Percentiles rank a stretch among this genome's conserved stretches.
These are phyloP conservation scores for Acrossocheilus wenchowensis DNA, from an alignment of 2,797 vertebrate genomes.

Conservation along the genomic window DNA sequence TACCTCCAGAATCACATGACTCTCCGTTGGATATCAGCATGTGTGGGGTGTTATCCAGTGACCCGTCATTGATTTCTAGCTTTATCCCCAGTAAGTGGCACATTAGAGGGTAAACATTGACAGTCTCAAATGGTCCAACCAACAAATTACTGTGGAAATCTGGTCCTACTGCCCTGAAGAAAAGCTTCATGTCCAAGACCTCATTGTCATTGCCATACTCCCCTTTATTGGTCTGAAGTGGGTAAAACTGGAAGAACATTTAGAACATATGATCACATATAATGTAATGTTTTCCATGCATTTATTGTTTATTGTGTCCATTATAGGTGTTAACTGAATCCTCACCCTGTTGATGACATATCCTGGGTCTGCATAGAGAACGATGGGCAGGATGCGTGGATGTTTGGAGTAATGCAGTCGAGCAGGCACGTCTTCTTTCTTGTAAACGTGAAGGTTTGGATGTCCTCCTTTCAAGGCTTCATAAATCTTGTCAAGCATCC, in stretches of 20 bases:
- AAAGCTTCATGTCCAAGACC: slow-evolving; percentile 80
- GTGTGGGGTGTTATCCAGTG: slow-evolving; percentile 67
- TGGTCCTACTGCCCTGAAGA: slow-evolving; percentile 83
- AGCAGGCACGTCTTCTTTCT: slow-evolving; percentile 78
- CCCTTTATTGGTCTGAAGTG: slow-evolving; percentile 76
- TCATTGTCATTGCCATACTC: slow-evolving; percentile 82
- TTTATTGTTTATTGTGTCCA: neutral
- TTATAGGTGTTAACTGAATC: neutral
- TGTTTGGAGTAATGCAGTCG: slow-evolving; percentile 75
- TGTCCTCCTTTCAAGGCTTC: slow-evolving; percentile 73
- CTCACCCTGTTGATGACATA: slow-evolving; percentile 85
- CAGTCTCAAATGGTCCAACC: slow-evolving; percentile 82
- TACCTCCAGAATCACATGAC: slow-evolving; percentile 47
- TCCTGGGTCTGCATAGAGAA: slow-evolving; percentile 78
- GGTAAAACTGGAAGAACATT: slow-evolving; percentile 65
- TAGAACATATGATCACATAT: neutral
- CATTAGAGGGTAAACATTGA: slow-evolving; percentile 82
- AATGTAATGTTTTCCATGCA: neutral
- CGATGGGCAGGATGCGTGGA: slow-evolving; percentile 74
- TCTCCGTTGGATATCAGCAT: slow-evolving; percentile 66
- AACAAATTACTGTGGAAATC: slow-evolving; percentile 75
- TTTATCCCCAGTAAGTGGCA: slow-evolving; percentile 79
- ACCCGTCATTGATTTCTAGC: slow-evolving; percentile 81
- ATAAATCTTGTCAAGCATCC: slow-evolving; percentile 79
- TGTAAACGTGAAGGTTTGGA: slow-evolving; percentile 79